phyloP scores from a whole-genome alignment of 1,140 invertebrate species.

The Temnothorax curvispinosus region DNA sequence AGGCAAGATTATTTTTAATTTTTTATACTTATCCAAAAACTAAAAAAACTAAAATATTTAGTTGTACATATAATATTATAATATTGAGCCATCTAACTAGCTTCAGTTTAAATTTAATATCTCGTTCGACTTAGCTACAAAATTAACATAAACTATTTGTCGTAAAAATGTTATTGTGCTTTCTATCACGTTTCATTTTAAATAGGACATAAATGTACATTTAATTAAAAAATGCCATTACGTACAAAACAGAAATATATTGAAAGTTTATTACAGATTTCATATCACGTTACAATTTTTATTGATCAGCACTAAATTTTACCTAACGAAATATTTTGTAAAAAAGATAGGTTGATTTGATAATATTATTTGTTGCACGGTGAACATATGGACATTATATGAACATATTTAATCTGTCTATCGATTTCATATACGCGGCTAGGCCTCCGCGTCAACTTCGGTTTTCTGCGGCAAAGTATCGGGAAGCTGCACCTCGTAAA shows the following conservation, averaged over 20 bases:
- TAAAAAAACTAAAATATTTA: not conserved
- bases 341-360: not conserved
- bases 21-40: not conserved
- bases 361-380: not conserved
- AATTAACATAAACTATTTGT: not conserved
- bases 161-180: not conserved
- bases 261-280: not conserved
- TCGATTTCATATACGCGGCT: not conserved
- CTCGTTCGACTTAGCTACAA: not conserved
- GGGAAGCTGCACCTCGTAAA: slow-evolving; percentile 85
- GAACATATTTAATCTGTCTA: not conserved
- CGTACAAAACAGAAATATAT: not conserved
- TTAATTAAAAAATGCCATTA: not conserved
- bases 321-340: not conserved
- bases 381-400: not conserved
- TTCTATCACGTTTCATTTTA: not conserved
- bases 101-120: not conserved
- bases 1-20: not conserved
- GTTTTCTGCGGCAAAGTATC: slow-evolving; percentile 76
- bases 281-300: not conserved
- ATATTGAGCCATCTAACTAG: not conserved
- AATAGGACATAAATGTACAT: not conserved
- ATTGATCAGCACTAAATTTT: not conserved
- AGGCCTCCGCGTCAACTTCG: not conserved
- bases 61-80: not conserved